Percentiles rank a stretch among this genome's conserved stretches.
These are phyloP conservation scores for Gymnocypris eckloni DNA, from an alignment of 2,797 vertebrate species.

Conservation along the genomic window DNA sequence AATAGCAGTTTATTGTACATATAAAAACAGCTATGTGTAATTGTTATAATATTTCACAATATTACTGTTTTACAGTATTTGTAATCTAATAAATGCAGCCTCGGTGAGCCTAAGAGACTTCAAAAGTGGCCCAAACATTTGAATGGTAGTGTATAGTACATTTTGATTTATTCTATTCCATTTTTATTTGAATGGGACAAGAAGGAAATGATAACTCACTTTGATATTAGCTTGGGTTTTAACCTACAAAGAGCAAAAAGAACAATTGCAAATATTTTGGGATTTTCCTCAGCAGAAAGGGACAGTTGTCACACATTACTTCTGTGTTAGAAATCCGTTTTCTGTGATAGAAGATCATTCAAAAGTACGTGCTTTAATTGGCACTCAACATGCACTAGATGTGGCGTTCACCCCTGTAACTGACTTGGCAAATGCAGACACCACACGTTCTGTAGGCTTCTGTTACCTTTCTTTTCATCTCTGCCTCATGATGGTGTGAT, in stretches of 20 bases:
- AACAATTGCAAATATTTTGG: neutral
- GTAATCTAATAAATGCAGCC: neutral
- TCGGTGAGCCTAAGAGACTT: neutral
- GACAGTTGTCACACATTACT: neutral
- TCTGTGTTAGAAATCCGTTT: constrained; percentile 21
- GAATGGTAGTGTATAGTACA: neutral
- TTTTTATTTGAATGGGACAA: neutral
- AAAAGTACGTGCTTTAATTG: constrained; percentile 30
- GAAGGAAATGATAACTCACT: neutral
- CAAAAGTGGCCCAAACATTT: neutral
- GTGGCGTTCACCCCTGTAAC: constrained; percentile 37
- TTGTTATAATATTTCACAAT: neutral
- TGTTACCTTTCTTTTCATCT: constrained; percentile 53
- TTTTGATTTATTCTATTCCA: neutral
- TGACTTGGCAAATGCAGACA: constrained; percentile 44
- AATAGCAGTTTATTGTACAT: neutral
- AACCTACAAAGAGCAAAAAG: neutral
- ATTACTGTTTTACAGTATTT: neutral
- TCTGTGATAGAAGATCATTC: constrained; percentile 35
- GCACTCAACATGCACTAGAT: constrained; percentile 32
- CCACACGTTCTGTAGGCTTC: constrained; percentile 48
- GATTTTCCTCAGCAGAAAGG: constrained; percentile 1
- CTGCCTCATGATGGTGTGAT: constrained; percentile 57
- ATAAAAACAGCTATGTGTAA: neutral
- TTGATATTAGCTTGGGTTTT: neutral